A percentile compares a stretch with the other conserved stretches of the same genome.
These are phyloP conservation scores for Chrysina gloriosa DNA, from an alignment of 2,888 invertebrate genomes.

Conservation along the genomic window DNA sequence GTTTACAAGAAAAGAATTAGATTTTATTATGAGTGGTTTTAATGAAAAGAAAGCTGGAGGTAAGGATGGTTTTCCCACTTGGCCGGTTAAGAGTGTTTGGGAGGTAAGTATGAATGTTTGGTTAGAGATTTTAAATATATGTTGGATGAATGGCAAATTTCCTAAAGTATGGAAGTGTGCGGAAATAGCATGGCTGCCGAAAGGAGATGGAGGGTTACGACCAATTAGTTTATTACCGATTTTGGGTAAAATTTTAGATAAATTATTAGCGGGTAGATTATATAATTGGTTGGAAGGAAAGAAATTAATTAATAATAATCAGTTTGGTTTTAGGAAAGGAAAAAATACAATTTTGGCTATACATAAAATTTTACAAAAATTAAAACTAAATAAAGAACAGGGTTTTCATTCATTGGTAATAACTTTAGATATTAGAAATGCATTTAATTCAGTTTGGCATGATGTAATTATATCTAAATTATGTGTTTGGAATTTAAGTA, in stretches of 20 bases:
- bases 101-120: background rate
- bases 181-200: background rate
- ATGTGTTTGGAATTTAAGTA: no score
- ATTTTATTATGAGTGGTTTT: background rate
- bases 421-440: no score
- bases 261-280: background rate
- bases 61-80: background rate
- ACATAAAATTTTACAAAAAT: no score
- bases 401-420: no score
- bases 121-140: background rate
- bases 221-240: background rate
- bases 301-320: no score
- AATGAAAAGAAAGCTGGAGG: background rate
- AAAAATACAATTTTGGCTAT: no score
- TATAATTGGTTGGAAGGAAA: no score
- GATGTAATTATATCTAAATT: no score
- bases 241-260: background rate
- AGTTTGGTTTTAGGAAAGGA: no score
- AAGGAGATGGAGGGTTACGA: background rate
- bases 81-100: background rate
- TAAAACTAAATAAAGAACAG: no score
- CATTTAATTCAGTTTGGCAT: no score
- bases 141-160: background rate
- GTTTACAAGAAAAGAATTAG: background rate
- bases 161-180: background rate